Percentiles rank a stretch among this genome's conserved stretches.
Evolutionary conservation across 2,888 invertebrate genomes (phyloP).

Genomic region (Ptycholaimellus sp.): DNA sequence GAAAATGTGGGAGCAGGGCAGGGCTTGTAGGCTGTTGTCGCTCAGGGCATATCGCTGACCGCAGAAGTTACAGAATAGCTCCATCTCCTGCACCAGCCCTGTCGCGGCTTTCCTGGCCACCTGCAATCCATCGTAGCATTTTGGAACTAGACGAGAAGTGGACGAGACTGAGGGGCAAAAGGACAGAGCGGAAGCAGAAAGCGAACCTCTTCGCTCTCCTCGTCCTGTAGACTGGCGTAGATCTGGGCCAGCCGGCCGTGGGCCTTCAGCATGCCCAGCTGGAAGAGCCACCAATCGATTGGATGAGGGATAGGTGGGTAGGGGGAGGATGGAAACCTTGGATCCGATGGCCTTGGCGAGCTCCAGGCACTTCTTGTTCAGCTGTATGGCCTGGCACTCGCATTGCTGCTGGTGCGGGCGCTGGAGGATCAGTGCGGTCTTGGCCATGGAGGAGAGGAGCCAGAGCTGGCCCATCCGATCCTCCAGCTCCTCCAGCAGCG

Average conservation of each 20-base stretch:
- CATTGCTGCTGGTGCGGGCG: slow-evolving; percentile 21
- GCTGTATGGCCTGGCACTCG: slow-evolving; percentile 23
- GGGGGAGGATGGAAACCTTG: too few species aligned
- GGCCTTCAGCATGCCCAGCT: slow-evolving; percentile 28
- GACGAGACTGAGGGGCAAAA: too few species aligned
- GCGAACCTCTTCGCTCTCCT: slow-evolving; percentile 23
- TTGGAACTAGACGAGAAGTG: too few species aligned
- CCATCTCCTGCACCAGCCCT: slow-evolving; percentile 27
- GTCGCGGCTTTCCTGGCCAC: slow-evolving; percentile 9
- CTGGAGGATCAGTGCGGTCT: slow-evolving; percentile 19
- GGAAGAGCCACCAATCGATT: too few species aligned
- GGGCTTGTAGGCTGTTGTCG: slow-evolving; percentile 23
- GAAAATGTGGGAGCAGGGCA: slow-evolving; percentile 24
- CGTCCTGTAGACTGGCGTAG: slow-evolving; percentile 25
- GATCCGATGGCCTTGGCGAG: slow-evolving; percentile 27
- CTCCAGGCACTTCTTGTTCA: slow-evolving; percentile 28
- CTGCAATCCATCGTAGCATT: too few species aligned
- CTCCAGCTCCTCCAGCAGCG: slow-evolving; percentile 28
- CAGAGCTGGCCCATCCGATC: slow-evolving; percentile 28
- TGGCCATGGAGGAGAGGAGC: slow-evolving; percentile 18
- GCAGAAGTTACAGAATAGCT: slow-evolving; percentile 30
- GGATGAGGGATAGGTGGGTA: too few species aligned
- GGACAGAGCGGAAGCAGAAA: too few species aligned
- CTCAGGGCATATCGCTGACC: slow-evolving; percentile 23
- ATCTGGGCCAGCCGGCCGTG: slow-evolving; percentile 26